Conservation (phyloP, 1,140 invertebrate genomes). For the Brachionus angularis region DNA sequence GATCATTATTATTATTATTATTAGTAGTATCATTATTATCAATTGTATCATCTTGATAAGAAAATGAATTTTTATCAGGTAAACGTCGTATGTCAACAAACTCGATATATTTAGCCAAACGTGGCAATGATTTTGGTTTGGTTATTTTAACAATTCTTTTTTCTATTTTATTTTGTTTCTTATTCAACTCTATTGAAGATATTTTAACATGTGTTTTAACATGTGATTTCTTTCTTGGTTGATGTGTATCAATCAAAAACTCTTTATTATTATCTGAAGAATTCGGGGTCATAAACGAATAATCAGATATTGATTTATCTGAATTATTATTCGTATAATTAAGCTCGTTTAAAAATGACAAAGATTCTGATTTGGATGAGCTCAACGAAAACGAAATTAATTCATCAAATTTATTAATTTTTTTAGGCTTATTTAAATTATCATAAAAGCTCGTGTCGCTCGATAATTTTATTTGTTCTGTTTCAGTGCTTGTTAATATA, state of each 20-base stretch:
- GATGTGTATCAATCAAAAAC: background rate
- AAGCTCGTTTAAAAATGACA: slow-evolving; percentile 23
- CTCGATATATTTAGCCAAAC: slow-evolving; percentile 5
- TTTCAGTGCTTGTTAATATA: background rate
- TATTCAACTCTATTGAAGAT: background rate
- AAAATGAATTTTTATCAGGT: background rate
- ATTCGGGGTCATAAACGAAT: background rate
- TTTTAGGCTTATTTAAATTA: slow-evolving; percentile 9
- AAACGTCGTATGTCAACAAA: background rate
- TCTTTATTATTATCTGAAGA: background rate
- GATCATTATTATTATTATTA: too few relatives aligned
- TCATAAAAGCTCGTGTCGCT: too few relatives aligned
- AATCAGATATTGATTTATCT: background rate
- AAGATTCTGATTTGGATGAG: slow-evolving; percentile 22
- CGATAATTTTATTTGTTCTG: too few relatives aligned
- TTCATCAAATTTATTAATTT: background rate
- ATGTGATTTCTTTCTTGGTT: background rate
- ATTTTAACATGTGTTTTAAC: background rate
- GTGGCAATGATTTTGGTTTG: slow-evolving; percentile 7
- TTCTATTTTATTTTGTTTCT: background rate
- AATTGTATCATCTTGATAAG: background rate
- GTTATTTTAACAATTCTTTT: background rate
- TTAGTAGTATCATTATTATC: background rate
- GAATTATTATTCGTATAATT: background rate
- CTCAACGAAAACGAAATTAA: slow-evolving; percentile 24